Base-by-base conservation (phyloP, 2,113 vertebrate genomes). In the Ornithorhynchus anatinus region DNA sequence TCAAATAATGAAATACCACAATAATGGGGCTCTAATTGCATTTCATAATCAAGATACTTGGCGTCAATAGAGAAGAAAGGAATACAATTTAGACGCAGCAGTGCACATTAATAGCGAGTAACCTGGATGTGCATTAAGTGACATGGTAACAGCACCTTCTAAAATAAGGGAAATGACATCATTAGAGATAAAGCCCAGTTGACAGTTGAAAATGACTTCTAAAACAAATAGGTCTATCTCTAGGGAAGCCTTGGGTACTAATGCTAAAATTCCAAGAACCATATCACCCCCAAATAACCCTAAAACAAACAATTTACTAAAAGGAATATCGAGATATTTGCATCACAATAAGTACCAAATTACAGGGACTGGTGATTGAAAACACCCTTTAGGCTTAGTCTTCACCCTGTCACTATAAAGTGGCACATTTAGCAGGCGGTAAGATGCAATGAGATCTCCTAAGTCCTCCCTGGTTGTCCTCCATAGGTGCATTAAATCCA, bases 61-160 rank as follows among this genome's bases (percentile, higher is more conserved):
- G 61, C 51, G 63, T 38, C 23, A 70, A 74, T 16, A 23, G 66
- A 69, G 39, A 44, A 47, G 64, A 75, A 87, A 36, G 45, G 80
- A 81, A 67, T 2, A 0, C 3, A 15, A 75, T 31, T 38, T 33
- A 58, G 29, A 68, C 54, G 17, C 1, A 10, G 43, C 33, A 10
- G 5, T 7, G 42, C 10, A 23, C 37, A 11, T 39, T 44, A 47
- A 54, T n/a, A n/a, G n/a, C n/a, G n/a, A 42, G 60, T 56, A 4
- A 77, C 66, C 51, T 36, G 62, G 64, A 27, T 50, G 6, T 11
- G 4, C 3, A 58, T 48, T 52, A 80, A 48, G 69, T 1, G 8
- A 47, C 25, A 14, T 65, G 54, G 54, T 25, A 56, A 38, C 33
- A 52, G 42, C 3, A 60, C 52, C 70, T 67, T 32, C 69, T 39